Evolutionary conservation across 92 coral and sea anemone genomes (phyloP).

Genomic region (Actinostola sp.): DNA sequence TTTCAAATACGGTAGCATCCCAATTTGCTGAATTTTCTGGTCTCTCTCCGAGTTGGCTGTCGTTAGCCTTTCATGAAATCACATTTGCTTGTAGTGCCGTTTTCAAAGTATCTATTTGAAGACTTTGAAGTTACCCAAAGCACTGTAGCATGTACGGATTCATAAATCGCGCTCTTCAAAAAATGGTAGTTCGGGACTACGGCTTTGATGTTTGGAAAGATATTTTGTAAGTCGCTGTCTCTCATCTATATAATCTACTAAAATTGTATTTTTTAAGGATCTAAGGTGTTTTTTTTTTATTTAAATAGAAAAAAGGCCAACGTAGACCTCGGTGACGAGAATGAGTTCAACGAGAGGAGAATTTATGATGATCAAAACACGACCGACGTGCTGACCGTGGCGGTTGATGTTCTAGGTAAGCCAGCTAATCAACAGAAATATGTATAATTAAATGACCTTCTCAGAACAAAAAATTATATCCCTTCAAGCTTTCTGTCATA

Average conservation of each 20-base stretch:
- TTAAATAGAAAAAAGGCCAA: conserved; percentile 78
- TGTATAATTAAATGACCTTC: neutral
- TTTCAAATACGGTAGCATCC: conserved; percentile 26
- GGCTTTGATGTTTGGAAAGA: conserved; percentile 90
- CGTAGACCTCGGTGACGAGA: conserved; percentile 78
- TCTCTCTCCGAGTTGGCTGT: neutral
- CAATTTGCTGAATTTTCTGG: conserved; percentile 17
- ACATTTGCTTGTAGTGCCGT: too few species aligned
- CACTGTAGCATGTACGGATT: conserved; percentile 82
- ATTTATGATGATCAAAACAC: conserved; percentile 96
- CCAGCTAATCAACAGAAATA: conserved; percentile 27
- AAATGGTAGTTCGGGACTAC: conserved; percentile 81
- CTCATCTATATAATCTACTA: neutral
- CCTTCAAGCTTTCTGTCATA: too few species aligned
- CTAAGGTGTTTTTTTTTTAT: neutral
- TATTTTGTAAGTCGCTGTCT: conserved; percentile 70
- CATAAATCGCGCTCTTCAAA: conserved; percentile 92
- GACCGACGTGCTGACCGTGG: conserved; percentile 75
- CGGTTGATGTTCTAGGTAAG: conserved; percentile 88
- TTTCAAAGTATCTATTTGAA: too few species aligned
- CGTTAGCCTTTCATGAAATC: neutral
- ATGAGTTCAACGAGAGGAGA: conserved; percentile 89
- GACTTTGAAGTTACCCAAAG: neutral
- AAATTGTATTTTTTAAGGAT: neutral
- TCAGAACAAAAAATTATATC: neutral